phyloP scores from a whole-genome alignment of 2,797 vertebrate species.

The Megalops cyprinoides region DNA sequence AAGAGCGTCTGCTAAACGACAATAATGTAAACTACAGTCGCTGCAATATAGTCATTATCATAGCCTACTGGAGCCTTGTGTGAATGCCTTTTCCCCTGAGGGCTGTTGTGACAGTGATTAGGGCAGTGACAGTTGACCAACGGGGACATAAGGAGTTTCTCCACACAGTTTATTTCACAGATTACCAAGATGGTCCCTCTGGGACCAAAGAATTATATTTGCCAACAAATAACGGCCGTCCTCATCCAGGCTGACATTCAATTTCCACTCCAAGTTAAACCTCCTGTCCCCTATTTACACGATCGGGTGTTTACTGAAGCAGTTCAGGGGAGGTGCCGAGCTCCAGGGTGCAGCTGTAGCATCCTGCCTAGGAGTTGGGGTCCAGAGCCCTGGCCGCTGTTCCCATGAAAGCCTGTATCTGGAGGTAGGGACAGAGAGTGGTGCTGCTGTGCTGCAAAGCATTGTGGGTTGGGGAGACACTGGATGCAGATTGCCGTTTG shows the following conservation, averaged over 20 bases:
- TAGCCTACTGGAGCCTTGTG: not conserved
- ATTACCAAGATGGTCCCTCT: not conserved
- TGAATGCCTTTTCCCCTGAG: not conserved
- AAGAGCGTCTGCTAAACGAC: no score
- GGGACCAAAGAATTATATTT: not conserved
- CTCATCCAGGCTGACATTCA: not conserved
- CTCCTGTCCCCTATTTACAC: not conserved
- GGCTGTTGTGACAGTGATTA: not conserved
- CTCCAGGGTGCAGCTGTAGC: not conserved
- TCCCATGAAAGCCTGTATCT: no score
- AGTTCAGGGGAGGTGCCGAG: not conserved
- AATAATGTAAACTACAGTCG: no score
- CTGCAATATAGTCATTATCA: not conserved
- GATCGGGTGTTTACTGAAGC: not conserved
- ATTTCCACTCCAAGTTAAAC: not conserved
- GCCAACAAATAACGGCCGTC: not conserved
- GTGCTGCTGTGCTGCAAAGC: no score
- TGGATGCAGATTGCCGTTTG: not conserved
- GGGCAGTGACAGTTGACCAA: no score
- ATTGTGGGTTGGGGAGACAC: not conserved
- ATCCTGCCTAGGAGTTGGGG: no score
- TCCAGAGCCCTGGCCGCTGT: no score
- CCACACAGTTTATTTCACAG: not conserved
- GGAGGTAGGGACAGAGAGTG: no score
- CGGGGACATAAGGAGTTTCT: no score